Evolutionary conservation across 2,113 vertebrate genomes (phyloP), one percentile per base, ranked within the genome.

Genomic region (Acrocephalus arundinaceus): DNA sequence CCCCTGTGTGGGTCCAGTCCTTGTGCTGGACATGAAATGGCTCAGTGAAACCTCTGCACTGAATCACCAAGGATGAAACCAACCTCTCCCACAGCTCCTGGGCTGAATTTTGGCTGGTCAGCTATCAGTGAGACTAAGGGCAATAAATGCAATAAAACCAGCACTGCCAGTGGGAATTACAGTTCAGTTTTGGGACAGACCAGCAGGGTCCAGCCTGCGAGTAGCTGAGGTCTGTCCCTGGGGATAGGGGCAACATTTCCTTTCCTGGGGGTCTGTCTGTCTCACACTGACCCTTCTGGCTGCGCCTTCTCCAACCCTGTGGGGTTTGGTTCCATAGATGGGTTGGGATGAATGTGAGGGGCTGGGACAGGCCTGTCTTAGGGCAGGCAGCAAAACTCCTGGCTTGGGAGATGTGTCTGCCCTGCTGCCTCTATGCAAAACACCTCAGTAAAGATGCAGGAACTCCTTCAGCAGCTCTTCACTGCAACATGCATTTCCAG

Each of bases 261-360:
- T 68, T 31, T 58, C 25, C 59, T 1, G 1, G 22, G 39, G 33
- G 4, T 55, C 89, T 78, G 49, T 21, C 46, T 2, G 0, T 63
- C 35, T 46, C 16, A 4, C 2, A 8, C 6, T 7, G 11, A 27
- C 24, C 19, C 25, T 52, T 45, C 48, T 2, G 10, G 20, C 58
- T 67, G 61, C 0, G 0, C 8, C 33, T 65, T 16, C 21, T 61
- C 25, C 5, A 0, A 0, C 8, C 33, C 27, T 2, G 1, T 5
- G 17, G 49, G 41, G 16, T 41, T 73, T 1, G 0, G 43, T 55
- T 63, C n/a, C 1, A 0, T 4, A 0, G 11, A 4, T 48, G 70
- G 21, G 4, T 35, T 54, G 23, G 73, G 31, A 45, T 2, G 14
- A 70, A 14, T 0, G 2, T 30, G 35, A 10, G 37, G 37, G 4